Base-by-base conservation (phyloP, 2,888 invertebrate genomes). In the Ryuthela nishihirai region DNA sequence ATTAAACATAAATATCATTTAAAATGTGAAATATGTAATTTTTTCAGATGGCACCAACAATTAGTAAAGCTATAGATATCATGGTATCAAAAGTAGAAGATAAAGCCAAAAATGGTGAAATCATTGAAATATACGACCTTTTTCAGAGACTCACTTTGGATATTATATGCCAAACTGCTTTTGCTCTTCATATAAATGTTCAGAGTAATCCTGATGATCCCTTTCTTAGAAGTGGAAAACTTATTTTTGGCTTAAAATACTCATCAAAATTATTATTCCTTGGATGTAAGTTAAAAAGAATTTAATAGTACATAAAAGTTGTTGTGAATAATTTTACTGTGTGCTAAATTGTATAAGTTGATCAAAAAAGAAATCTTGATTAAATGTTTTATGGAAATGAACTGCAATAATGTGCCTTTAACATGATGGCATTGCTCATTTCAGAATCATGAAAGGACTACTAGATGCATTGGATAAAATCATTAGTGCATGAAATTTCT, bases 71-170 rank as follows among this genome's bases (percentile, higher is more conserved):
- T 24, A 70, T 75, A 10, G 67, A 73, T 29, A 68, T 70, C 9
- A 70, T 77, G 15, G 52, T 76, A 21, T 63, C 69, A 1, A 69
- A 73, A 15, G 62, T 78, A 23, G 69, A 70, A 7, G 65, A 70
- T 9, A 64, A 70, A 15, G 61, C 67, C 4, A 63, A 64, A 4
- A 60, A 65, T 3, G 64, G 62, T 15, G 29, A 43, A 26, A 40
- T 25, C 15, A 68, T 77, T 29, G 73, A 78, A 50, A 72, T 76
- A 29, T 72, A 75, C 56, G 69, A 70, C 69, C 43, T 73, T 2
- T 76, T 74, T 58, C 76, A 78, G 66, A 72, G 76, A 3, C 69
- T 78, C 29, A 78, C 79, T 0, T 71, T 78, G 54, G 77, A 79
- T 59, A 74, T 77, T 2, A 79, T 80, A 48, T 72, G 73, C 6